Conservation (phyloP, 2,888 invertebrate genomes). For the Chydorus sphaericus region DNA sequence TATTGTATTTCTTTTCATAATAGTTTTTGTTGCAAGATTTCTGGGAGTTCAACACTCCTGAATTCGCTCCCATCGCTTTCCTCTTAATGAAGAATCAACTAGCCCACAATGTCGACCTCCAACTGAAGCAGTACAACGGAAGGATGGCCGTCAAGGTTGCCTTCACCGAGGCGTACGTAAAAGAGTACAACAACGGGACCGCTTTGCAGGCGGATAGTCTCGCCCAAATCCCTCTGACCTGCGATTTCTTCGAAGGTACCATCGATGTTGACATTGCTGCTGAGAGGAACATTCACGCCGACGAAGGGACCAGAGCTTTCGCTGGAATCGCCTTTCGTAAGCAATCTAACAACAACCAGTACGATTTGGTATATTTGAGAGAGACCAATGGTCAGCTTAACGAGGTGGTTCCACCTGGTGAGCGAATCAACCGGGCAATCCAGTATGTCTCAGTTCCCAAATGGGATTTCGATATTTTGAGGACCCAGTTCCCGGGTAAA, state of each 20-base stretch:
- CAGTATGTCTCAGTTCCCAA: background rate
- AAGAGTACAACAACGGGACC: background rate
- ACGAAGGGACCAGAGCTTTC: no score
- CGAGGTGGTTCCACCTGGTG: background rate
- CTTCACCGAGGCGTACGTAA: background rate
- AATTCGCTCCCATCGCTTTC: no score
- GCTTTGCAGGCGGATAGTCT: background rate
- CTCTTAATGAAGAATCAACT: background rate
- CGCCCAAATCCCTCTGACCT: background rate
- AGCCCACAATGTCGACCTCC: background rate
- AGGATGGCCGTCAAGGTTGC: background rate
- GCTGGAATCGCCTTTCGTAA: background rate
- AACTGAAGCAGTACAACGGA: background rate
- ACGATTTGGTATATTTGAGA: background rate
- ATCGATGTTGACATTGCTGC: constrained; percentile 3
- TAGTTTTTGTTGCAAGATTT: no score
- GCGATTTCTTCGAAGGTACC: background rate
- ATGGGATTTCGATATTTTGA: background rate
- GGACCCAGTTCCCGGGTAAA: background rate
- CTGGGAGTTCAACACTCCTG: no score
- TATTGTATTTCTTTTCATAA: no score
- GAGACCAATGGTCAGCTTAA: background rate
- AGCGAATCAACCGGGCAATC: background rate
- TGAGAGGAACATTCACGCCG: background rate
- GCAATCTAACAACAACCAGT: background rate